Conservation (phyloP, 92 coral and sea anemone species). For the Virgularia gustaviana region DNA sequence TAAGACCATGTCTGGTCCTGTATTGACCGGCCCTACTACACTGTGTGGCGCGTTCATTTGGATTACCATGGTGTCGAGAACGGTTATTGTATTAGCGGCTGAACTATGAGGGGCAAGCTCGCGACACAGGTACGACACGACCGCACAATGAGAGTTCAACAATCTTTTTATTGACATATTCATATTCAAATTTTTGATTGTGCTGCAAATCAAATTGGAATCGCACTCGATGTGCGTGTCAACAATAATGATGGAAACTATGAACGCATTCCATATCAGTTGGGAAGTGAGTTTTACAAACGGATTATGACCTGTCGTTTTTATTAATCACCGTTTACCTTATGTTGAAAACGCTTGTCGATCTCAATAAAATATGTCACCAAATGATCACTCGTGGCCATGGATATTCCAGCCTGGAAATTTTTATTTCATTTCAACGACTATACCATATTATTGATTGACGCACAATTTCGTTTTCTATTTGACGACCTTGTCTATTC, state of each 20-base stretch:
- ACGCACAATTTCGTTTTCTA: neutral
- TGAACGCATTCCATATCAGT: constrained; percentile 28
- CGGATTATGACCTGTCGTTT: constrained; percentile 21
- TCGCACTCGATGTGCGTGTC: constrained; percentile 7
- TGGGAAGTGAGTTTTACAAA: constrained; percentile 14
- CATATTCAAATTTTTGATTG: constrained; percentile 92
- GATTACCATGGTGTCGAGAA: neutral
- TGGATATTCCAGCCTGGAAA: neutral
- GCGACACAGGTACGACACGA: neutral
- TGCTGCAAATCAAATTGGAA: constrained; percentile 44
- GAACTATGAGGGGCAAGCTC: neutral
- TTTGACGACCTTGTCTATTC: neutral
- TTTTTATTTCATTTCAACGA: constrained; percentile 4
- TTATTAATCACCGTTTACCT: constrained; percentile 16
- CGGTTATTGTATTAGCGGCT: neutral
- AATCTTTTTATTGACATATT: constrained; percentile 76
- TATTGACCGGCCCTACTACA: neutral
- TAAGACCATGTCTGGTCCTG: neutral
- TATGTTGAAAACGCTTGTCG: neutral
- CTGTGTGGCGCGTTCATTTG: neutral
- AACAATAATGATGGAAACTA: constrained; percentile 12
- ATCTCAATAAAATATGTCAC: constrained; percentile 14
- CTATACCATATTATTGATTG: too few relatives aligned
- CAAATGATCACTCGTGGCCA: neutral
- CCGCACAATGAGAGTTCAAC: constrained; percentile 73